phyloP scores from a whole-genome alignment of 2,888 invertebrate genomes.

The Oscheius sp. region DNA sequence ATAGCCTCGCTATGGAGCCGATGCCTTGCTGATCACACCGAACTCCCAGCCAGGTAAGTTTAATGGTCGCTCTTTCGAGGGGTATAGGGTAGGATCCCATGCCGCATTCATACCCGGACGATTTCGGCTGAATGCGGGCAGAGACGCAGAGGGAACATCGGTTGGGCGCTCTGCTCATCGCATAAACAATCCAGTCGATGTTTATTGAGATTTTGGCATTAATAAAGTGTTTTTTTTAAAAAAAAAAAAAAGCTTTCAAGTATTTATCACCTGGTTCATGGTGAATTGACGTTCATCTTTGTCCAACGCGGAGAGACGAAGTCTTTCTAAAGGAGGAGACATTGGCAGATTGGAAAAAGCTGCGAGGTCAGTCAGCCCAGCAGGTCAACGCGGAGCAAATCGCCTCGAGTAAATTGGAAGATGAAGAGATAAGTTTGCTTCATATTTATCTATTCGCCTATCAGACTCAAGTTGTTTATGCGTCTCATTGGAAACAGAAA shows the following conservation, averaged over 20 bases:
- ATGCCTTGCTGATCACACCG: constrained; percentile 80
- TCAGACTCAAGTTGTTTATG: not conserved
- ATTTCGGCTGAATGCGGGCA: no score
- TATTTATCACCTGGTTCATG: constrained; percentile 28
- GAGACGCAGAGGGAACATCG: no score
- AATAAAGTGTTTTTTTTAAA: no score
- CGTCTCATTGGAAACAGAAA: not conserved
- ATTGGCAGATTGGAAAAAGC: not conserved
- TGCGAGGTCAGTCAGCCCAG: not conserved
- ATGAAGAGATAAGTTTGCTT: not conserved
- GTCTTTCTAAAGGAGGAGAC: constrained; percentile 21
- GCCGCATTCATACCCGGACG: no score
- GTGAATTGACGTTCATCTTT: constrained; percentile 16
- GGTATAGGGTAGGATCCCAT: no score
- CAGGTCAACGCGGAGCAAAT: not conserved
- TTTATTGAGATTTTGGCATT: no score
- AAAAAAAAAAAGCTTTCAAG: not conserved
- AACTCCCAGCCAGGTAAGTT: constrained; percentile 81
- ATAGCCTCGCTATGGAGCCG: constrained; percentile 79
- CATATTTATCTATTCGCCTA: not conserved
- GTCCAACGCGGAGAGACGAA: constrained; percentile 20
- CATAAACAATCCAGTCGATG: no score
- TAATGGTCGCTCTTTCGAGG: no score
- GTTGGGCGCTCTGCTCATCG: no score
- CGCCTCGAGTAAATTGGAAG: not conserved